phyloP scores from a whole-genome alignment of 2,797 vertebrate genomes.

The Sitta carolinensis region DNA sequence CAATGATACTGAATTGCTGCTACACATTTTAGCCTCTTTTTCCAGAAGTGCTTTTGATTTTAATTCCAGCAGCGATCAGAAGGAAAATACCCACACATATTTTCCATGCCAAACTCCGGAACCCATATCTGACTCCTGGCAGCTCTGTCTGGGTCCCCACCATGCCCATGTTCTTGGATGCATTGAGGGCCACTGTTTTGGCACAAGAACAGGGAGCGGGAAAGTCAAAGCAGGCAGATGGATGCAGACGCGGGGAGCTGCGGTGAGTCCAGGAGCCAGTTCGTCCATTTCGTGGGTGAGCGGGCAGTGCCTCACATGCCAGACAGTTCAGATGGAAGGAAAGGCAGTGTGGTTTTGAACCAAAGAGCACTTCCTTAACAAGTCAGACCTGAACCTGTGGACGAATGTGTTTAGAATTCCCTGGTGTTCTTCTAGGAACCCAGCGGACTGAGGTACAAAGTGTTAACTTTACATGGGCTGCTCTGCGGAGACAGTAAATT shows the following conservation, averaged over 20 bases:
- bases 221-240: neutral
- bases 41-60: neutral
- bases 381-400: neutral
- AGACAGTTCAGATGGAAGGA: neutral
- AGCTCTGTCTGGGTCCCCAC: rapidly evolving
- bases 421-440: neutral
- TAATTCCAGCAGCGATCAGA: neutral
- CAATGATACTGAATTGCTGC: neutral
- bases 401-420: neutral
- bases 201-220: rapidly evolving
- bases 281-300: neutral
- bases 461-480: neutral
- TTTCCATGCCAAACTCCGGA: neutral
- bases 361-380: neutral
- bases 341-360: neutral
- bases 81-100: neutral
- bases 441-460: neutral
- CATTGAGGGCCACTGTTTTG: neutral
- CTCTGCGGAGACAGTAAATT: neutral
- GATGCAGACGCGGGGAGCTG: neutral
- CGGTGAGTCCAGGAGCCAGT: neutral
- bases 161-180: rapidly evolving
- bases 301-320: rapidly evolving
- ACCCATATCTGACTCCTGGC: neutral
- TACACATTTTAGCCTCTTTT: neutral